Base-by-base conservation (phyloP, 1,140 invertebrate species). In the Trypoxylus dichotomus region DNA sequence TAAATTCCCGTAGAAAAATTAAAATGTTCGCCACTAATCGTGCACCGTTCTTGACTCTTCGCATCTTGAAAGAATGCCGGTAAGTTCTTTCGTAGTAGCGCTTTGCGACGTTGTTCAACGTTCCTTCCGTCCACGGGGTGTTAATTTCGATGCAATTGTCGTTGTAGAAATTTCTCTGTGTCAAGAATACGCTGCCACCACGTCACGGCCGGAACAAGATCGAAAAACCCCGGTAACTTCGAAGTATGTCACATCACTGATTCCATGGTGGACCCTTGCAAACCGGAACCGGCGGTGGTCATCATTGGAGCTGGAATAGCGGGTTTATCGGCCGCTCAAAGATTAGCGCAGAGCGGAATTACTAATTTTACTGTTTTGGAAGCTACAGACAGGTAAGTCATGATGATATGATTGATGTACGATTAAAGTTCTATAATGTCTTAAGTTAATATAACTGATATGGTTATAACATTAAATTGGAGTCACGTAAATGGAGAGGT, bases 261-360 rank as follows among this genome's bases (percentile, higher is more conserved):
- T 29, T 81, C 79, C 54, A 87, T 89, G 86, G 83, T 92, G 77
- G 89, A 89, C 81, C 89, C 91, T 5, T 88, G 86, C 79, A 89
- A 87, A 76, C 86, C 87, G 42, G 90, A 92, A 82, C 92, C 92
- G n/a, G 88, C 87, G 1, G 89, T 94, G 1, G 90, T 94, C 1
- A 92, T 94, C 15, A 86, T 94, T 19, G 93, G 93, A 0, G 93
- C 91, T 6, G 93, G 93, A n/a, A 91, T 94, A 80, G 92, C 93
- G 0, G 93, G 93, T 1, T 85, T 94, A 1, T 93, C 93, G 0
- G 93, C 93, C 1, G 93, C 93, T 1, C 90, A 93, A 82, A 87
- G 92, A 76, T 87, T 94, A 10, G 85, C 88, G 0, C 89, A 92
- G 80, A 91, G 92, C 83, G 93, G 93, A 10, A 88, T 94, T 29